Evolutionary conservation across 2,888 invertebrate genomes (phyloP).

Genomic region (Loripinus fragilis): DNA sequence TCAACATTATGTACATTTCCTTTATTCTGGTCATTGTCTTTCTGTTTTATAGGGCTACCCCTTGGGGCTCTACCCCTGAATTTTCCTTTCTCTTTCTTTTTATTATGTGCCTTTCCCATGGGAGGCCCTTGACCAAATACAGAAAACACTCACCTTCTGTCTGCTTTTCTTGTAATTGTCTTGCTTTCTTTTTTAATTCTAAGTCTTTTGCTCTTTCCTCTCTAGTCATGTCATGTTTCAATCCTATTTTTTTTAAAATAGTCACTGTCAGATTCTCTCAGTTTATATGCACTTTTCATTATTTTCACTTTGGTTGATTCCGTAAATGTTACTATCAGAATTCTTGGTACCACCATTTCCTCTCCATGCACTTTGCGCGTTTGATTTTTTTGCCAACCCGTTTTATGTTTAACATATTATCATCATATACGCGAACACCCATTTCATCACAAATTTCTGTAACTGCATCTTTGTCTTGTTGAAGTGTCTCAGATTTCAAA

Average conservation of each 20-base stretch:
- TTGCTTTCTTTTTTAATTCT: too few species aligned
- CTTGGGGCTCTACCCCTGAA: too few species aligned
- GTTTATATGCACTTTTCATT: too few species aligned
- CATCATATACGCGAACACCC: background rate
- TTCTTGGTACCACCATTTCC: too few species aligned
- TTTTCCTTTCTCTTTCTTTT: background rate
- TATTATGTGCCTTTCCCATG: constrained; percentile 5
- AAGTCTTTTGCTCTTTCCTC: too few species aligned
- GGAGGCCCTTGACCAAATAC: too few species aligned
- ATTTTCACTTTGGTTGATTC: background rate
- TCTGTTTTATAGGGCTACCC: background rate
- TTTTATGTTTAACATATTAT: background rate
- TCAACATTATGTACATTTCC: background rate
- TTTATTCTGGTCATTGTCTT: constrained; percentile 7
- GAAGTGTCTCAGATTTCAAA: background rate
- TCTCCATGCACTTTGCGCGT: too few species aligned
- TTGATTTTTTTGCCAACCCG: too few species aligned
- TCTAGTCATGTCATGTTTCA: constrained; percentile 10
- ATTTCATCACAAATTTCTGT: background rate
- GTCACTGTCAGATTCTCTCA: background rate
- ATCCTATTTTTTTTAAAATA: background rate
- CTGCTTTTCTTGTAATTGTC: background rate
- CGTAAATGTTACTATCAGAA: too few species aligned
- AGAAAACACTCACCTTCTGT: background rate
- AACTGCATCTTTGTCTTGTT: too few species aligned